Base-by-base conservation (phyloP, 2,888 invertebrate genomes). In the Fragum sueziense region DNA sequence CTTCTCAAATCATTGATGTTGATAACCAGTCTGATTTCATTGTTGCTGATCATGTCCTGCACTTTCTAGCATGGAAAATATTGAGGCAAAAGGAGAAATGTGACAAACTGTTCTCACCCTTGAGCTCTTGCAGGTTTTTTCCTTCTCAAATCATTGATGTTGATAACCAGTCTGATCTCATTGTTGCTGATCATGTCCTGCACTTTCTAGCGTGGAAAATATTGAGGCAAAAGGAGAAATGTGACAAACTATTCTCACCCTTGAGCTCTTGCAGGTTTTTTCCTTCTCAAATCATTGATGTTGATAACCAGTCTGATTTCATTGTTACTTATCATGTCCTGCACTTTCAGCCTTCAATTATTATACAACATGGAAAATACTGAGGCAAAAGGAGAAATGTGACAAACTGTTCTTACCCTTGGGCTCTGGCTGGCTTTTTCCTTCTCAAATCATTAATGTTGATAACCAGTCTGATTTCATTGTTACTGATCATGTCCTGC, bases 1-100 rank as follows among this genome's bases (percentile, higher is more conserved):
- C 95, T 95, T 85, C 99, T 95, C 33, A 99, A 94, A 94, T 99
- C 98, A 93, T 99, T 99, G 51, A 99, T 95, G 92, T 98, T 98
- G 0, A 99, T 96, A 75, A 96, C 94, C 6, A 99, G 94, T 17
- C 99, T 95, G 74, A 94, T 94, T 33, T 95, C 95, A 74, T 96
- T 95, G 82, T 97, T 97, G 0, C 96, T 95, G 87, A 99, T 96
- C 98, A 99, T 97, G 88, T 97, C 96, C 90, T 97, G 96, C 0
- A 99, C 97, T 85, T 96, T 95, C 84, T 96, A n/a, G n/a, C n/a
- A n/a, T n/a, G n/a, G n/a, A n/a, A n/a, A n/a, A n/a, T n/a, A n/a
- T n/a, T n/a, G n/a, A n/a, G n/a, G n/a, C n/a, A n/a, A n/a, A n/a
- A n/a, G n/a, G n/a, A n/a, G n/a, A n/a, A n/a, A n/a, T n/a, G n/a